A percentile compares a stretch with the other conserved stretches of the same genome.
phyloP scores from a whole-genome alignment of 2,888 invertebrate species.

The Chorisops tibialis region DNA sequence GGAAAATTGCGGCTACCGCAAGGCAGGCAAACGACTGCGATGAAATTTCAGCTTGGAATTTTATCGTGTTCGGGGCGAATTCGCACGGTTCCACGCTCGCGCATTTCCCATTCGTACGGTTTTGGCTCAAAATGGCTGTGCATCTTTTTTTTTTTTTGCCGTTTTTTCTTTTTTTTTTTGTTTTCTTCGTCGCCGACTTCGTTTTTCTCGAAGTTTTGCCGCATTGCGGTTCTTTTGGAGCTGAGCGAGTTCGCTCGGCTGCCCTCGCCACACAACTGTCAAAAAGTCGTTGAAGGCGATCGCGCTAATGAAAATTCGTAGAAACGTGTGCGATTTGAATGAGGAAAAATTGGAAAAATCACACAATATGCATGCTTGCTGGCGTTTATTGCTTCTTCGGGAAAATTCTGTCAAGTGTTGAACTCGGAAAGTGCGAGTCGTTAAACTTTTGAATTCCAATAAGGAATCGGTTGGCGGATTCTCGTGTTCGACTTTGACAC shows the following conservation, averaged over 20 bases:
- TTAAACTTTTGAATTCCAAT: no score
- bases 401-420: background rate
- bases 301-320: no score
- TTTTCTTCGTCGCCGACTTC: conserved; percentile 44
- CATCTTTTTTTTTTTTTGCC: conserved; percentile 28
- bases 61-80: conserved; percentile 1
- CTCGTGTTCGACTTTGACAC: no score
- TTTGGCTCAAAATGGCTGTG: conserved; percentile 31
- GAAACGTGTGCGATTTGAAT: no score
- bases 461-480: no score
- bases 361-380: no score
- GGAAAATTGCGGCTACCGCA: background rate
- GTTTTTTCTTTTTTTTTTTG: conserved; percentile 22
- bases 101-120: conserved; percentile 17
- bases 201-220: conserved; percentile 44
- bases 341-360: no score
- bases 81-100: background rate
- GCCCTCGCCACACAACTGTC: conserved; percentile 12
- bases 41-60: conserved; percentile 8
- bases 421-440: background rate
- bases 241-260: conserved; percentile 18
- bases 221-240: conserved; percentile 52
- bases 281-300: conserved; percentile 13
- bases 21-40: background rate
- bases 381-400: no score